phyloP scores from a whole-genome alignment of 2,888 invertebrate species.

The Calephelis perditalis region DNA sequence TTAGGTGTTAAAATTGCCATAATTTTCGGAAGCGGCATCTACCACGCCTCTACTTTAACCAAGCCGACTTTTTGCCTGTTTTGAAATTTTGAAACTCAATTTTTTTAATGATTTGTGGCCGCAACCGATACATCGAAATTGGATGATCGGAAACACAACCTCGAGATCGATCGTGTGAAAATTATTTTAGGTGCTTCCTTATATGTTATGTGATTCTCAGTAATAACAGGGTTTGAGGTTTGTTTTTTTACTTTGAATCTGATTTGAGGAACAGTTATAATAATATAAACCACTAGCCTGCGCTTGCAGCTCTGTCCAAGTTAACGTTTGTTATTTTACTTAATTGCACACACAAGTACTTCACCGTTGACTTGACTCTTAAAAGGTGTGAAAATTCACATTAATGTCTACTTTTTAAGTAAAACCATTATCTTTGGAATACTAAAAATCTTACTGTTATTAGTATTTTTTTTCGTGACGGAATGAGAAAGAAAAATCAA shows the following conservation, averaged over 20 bases:
- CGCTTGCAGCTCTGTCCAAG: too few relatives aligned
- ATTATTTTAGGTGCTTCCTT: constrained; percentile 46
- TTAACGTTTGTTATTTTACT: too few relatives aligned
- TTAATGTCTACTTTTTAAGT: too few relatives aligned
- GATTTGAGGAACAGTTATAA: neutral
- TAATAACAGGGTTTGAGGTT: neutral
- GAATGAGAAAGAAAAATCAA: too few relatives aligned
- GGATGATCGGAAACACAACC: constrained; percentile 63
- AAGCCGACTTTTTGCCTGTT: constrained; percentile 68
- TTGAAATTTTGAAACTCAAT: constrained; percentile 56
- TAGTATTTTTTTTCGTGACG: too few relatives aligned
- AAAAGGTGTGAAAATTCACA: too few relatives aligned
- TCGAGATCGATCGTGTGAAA: constrained; percentile 65
- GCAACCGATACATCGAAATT: constrained; percentile 69
- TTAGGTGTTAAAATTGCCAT: constrained; percentile 78
- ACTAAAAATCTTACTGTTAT: too few relatives aligned
- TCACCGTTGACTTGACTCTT: too few relatives aligned
- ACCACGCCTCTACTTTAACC: constrained; percentile 62
- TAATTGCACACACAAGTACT: too few relatives aligned
- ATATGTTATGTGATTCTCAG: constrained; percentile 19
- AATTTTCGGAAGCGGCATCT: constrained; percentile 59
- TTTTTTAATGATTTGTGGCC: constrained; percentile 72
- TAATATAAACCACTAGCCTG: neutral
- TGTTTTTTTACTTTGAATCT: neutral
- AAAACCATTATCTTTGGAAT: too few relatives aligned